Base-by-base conservation (phyloP, 2,888 invertebrate genomes). In the Diplazon laetatorius region DNA sequence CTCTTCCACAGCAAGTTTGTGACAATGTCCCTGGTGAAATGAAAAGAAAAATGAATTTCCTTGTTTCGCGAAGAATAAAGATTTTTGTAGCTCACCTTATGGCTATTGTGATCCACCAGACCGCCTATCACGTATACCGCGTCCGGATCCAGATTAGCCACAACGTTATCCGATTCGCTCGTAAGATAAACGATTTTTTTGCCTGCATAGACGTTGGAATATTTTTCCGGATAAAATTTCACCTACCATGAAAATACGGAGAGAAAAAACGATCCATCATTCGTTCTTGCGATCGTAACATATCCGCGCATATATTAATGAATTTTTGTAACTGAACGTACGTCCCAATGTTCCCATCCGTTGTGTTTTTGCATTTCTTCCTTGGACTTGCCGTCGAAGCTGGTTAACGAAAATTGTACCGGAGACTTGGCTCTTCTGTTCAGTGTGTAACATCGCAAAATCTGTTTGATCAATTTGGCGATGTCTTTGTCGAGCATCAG, bases 41-140 rank as follows among this genome's bases (percentile, higher is more conserved):
- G 30, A 30, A 30, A 30, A 30, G 6, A 5, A 30, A 30, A 30
- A 5, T 30, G 2, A 30, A 30, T n/a, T n/a, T n/a, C n/a, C n/a
- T n/a, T n/a, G n/a, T n/a, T n/a, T n/a, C n/a, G n/a, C n/a, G n/a
- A n/a, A n/a, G n/a, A n/a, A n/a, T n/a, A n/a, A n/a, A n/a, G n/a
- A 30, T 30, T 30, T 30, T 30, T 30, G 2, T 2, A 5, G 30
- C 42, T 42, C 84, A 89, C 96, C 93, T 99, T 99, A 84, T 98
- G 96, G 84, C 95, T 94, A 92, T 99, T 99, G 89, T 99, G 99
- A 92, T 99, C 99, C 0, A 99, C 98, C 52, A 99, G 92, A 25
- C 99, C 99, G 46, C 99, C 99, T 89, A 99, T 99, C 62, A 99
- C 94, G 88, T 99, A 99, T 55, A 95, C 94, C 88, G 95, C 95